These are phyloP conservation scores for Embiotoca jacksoni DNA, from an alignment of 2,113 vertebrate species.

Conservation along the genomic window DNA sequence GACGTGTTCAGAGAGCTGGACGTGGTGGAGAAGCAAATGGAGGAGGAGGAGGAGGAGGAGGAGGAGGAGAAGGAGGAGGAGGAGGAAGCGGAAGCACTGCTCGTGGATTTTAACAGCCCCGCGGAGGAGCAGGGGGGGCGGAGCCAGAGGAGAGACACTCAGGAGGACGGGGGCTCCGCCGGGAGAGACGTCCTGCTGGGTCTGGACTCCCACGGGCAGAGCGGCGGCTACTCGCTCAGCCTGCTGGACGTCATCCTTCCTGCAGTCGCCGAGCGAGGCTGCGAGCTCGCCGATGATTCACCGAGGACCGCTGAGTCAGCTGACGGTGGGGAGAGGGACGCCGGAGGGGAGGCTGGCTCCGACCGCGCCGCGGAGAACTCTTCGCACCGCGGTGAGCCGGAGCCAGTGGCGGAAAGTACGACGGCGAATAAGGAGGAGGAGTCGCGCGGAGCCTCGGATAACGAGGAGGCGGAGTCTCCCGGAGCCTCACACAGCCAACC, in stretches of 20 bases:
- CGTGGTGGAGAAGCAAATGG: slow-evolving; percentile 73
- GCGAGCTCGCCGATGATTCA: slow-evolving; percentile 46
- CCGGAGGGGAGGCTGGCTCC: slow-evolving; percentile 14
- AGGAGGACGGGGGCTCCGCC: slow-evolving; percentile 39
- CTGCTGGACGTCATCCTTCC: slow-evolving; percentile 81
- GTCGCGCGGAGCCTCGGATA: slow-evolving; percentile 1
- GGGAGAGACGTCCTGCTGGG: slow-evolving; percentile 32
- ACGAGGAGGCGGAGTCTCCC: slow-evolving; percentile 26
- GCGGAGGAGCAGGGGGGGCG: slow-evolving; percentile 37
- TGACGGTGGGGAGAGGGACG: slow-evolving; percentile 28
- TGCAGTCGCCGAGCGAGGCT: slow-evolving; percentile 63
- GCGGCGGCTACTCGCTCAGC: slow-evolving; percentile 58
- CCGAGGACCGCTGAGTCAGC: neutral
- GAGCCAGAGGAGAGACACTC: slow-evolving; percentile 14
- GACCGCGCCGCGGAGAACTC: neutral
- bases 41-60: slow-evolving; percentile 59
- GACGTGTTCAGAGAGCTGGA: slow-evolving; percentile 84
- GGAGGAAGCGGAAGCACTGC: slow-evolving; percentile 68
- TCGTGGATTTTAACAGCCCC: slow-evolving; percentile 82
- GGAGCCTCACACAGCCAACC: slow-evolving; percentile 61
- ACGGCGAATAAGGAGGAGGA: slow-evolving; percentile 20
- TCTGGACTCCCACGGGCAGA: slow-evolving; percentile 43
- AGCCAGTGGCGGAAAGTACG: slow-evolving; percentile 11
- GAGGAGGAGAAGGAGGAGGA: slow-evolving; percentile 34
- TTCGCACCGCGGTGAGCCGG: slow-evolving; percentile 10